Evolutionary conservation across 2,113 vertebrate genomes (phyloP).

Genomic region (Elephas maximus): DNA sequence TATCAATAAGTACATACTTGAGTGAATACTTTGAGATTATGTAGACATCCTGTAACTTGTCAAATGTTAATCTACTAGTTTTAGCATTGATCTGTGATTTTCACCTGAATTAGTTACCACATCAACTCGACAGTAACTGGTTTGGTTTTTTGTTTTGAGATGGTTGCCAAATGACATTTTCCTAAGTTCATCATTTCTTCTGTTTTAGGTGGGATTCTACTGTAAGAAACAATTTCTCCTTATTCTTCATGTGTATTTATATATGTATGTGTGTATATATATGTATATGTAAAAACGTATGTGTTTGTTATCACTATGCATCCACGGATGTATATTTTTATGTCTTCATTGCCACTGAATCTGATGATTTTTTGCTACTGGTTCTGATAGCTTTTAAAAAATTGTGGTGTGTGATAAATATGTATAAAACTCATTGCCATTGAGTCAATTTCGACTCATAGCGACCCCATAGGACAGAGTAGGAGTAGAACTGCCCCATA

Average conservation of each 20-base stretch:
- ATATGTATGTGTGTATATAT: too few relatives aligned
- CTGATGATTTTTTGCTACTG: not conserved
- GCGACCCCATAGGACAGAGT: too few relatives aligned
- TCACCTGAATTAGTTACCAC: conserved; percentile 21
- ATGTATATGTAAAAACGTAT: not conserved
- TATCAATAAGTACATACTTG: not conserved
- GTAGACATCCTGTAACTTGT: not conserved
- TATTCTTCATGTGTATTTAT: not conserved
- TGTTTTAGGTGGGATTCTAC: not conserved
- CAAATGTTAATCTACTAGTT: not conserved
- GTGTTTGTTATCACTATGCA: not conserved
- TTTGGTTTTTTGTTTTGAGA: not conserved
- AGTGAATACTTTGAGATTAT: not conserved
- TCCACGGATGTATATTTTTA: not conserved
- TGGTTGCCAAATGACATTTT: conserved; percentile 10
- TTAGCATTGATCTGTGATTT: not conserved
- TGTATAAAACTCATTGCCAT: too few relatives aligned
- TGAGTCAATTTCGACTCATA: too few relatives aligned
- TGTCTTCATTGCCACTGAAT: conserved; percentile 17
- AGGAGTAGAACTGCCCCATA: too few relatives aligned
- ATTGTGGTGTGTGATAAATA: too few relatives aligned
- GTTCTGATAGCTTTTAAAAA: conserved; percentile 38
- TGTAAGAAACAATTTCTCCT: not conserved
- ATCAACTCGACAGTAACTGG: too few relatives aligned
- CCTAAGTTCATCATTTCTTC: conserved; percentile 44